Evolutionary conservation across 2,113 vertebrate genomes (phyloP), one percentile per base, ranked within the genome.

Genomic region (Lophius piscatorius): DNA sequence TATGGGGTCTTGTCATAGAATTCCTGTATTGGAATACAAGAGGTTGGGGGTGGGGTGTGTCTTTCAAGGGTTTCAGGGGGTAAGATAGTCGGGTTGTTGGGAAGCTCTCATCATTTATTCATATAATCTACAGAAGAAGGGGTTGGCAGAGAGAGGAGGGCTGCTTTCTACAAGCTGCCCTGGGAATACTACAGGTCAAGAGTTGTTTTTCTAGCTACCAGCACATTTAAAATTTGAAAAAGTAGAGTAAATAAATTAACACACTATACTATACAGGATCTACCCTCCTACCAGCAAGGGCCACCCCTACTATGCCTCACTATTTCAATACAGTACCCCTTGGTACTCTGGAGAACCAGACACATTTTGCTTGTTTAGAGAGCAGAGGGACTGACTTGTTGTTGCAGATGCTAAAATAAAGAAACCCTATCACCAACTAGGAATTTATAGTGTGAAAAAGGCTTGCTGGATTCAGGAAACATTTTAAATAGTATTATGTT

Each of bases 101-200:
- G 76, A 77, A 74, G 81, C 80, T 76, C 64, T 86, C 84, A 89
- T 91, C 62, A 89, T 82, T 89, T 90, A 90, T 91, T 90, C 73
- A 90, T 90, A 77, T 64, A 67, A 75, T 83, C 84, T 86, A 86
- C 81, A 81, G 81, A 88, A 77, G 82, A 85, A 31, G 82, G 76
- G 74, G 81, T 84, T 80, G 72, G 76, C 29, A 9, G 33, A 46
- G 61, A 29, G 64, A 29, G 57, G 64, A 70, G 57, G 65, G 50
- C 60, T 64, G 74, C 52, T 63, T 80, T 52, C 73, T 49, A 63
- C 49, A 36, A 66, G 63, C 42, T 9, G 20, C 59, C 66, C 42
- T 45, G 83, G 83, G 86, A 89, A 74, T 84, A 65, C 76, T 81
- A 61, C 54, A 64, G 81, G 84, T 84, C 88, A 89, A 83, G 64